These are phyloP conservation scores for Dysmachus trigonus DNA, from an alignment of 2,888 invertebrate species.

Conservation along the genomic window DNA sequence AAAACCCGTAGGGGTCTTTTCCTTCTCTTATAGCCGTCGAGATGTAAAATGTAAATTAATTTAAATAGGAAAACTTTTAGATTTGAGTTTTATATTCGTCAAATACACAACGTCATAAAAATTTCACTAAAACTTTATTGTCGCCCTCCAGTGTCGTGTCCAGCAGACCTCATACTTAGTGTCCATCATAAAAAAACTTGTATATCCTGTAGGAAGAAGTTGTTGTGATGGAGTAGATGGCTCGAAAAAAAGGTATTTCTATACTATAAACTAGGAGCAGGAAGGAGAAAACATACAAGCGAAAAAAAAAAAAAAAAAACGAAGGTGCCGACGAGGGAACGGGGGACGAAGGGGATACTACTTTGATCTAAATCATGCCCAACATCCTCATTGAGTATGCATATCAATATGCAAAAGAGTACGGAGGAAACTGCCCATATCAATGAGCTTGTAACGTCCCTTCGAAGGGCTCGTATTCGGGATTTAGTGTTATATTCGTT, in stretches of 20 bases:
- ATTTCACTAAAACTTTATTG: neutral
- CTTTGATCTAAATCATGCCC: constrained; percentile 32
- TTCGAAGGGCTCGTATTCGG: neutral
- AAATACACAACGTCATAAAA: neutral
- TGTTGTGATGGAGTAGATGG: neutral
- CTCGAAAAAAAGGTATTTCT: neutral
- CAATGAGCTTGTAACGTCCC: constrained; percentile 20
- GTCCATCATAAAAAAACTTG: neutral
- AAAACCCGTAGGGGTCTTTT: neutral
- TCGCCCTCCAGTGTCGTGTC: neutral
- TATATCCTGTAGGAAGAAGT: neutral
- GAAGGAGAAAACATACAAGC: too few species aligned
- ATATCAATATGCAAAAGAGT: constrained; percentile 30
- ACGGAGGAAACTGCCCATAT: constrained; percentile 31
- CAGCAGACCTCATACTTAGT: neutral
- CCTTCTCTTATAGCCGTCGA: neutral
- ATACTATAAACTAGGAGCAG: neutral
- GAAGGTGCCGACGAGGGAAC: neutral
- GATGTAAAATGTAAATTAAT: constrained; percentile 16
- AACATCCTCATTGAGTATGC: constrained; percentile 34
- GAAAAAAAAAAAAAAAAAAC: neutral
- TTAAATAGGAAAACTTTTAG: constrained; percentile 8
- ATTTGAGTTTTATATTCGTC: constrained; percentile 11
- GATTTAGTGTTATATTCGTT: neutral
- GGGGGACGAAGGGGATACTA: neutral